Conservation (phyloP, 1,140 invertebrate genomes). For the Gyrodactylus bullatarudis region DNA sequence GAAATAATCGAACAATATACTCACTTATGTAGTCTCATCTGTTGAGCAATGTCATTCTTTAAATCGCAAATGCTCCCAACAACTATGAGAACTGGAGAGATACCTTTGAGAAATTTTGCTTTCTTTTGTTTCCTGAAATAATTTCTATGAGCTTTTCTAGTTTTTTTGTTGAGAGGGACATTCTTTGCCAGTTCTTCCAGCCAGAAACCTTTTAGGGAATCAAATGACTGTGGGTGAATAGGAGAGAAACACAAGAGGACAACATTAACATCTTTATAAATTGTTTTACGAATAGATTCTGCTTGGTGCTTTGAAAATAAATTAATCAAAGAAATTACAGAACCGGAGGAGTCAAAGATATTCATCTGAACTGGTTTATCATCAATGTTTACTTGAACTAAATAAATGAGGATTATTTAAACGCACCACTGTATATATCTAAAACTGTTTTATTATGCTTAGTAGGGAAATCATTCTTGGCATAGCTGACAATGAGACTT, state of each 20-base stretch:
- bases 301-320: not conserved
- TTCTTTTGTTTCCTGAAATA: not conserved
- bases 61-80: not conserved
- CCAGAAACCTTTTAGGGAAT: not conserved
- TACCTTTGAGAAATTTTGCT: not conserved
- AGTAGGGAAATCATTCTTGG: not conserved
- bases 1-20: not conserved
- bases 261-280: not conserved
- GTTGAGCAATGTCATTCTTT: not conserved
- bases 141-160: not conserved
- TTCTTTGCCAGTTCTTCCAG: not conserved
- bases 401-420: not conserved
- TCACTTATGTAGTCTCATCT: not conserved
- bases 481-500: not conserved
- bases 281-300: not conserved
- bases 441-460: not conserved
- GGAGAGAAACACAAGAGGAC: not conserved
- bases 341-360: not conserved
- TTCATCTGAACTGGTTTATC: not conserved
- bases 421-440: not conserved
- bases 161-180: not conserved
- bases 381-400: not conserved
- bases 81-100: not conserved
- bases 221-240: not conserved
- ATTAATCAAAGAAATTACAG: not conserved